Percentiles rank a stretch among this genome's conserved stretches.
Conservation (phyloP, 2,888 invertebrate genomes). For the Cantharis nigra region DNA sequence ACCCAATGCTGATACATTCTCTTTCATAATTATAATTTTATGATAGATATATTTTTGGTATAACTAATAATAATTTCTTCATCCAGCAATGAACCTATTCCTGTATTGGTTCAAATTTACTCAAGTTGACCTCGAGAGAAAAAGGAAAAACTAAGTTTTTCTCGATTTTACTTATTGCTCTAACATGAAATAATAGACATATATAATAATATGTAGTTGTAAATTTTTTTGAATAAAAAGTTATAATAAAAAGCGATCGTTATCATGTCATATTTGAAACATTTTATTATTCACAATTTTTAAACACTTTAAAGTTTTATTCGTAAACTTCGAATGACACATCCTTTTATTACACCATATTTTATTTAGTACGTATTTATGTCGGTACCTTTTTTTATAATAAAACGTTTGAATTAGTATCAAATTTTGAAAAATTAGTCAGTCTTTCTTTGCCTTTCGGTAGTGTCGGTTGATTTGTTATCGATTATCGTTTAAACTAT, state of each 20-base stretch:
- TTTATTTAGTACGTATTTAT: not conserved
- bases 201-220: not conserved
- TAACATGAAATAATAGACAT: not conserved
- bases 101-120: too few species aligned
- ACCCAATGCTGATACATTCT: too few species aligned
- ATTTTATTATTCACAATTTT: not conserved
- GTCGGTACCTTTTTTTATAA: not conserved
- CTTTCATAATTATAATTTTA: too few species aligned
- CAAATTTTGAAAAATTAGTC: not conserved
- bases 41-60: too few species aligned
- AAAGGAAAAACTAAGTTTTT: not conserved
- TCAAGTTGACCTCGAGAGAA: not conserved
- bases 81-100: too few species aligned
- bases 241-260: not conserved
- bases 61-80: too few species aligned
- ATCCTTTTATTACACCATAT: not conserved
- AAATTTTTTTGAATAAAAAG: not conserved
- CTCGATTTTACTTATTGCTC: too few species aligned
- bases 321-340: not conserved
- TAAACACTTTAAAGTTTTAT: not conserved
- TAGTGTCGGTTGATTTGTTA: not conserved
- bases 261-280: not conserved
- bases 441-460: not conserved
- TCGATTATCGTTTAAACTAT: not conserved
- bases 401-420: not conserved